Conservation (phyloP, 1,140 invertebrate genomes). For the Drosophila triauraria region DNA sequence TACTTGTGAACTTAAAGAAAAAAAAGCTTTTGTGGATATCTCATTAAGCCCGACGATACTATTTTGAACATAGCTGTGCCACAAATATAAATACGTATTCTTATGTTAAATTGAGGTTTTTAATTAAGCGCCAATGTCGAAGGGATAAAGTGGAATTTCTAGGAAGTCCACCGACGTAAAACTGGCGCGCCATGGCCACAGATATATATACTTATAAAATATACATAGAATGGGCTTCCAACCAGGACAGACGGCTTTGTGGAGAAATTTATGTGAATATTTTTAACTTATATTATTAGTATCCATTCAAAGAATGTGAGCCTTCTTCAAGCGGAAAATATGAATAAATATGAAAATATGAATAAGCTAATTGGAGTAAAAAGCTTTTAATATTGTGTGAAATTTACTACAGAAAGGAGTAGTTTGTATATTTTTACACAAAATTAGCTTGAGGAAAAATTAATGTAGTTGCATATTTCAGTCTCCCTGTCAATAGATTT, state of each 20-base stretch:
- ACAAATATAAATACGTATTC: neutral
- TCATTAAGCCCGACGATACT: too few species aligned
- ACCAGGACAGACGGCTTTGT: neutral
- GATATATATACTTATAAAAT: too few species aligned
- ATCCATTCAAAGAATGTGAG: slow-evolving; percentile 19
- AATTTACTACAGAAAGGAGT: too few species aligned
- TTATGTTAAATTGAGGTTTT: slow-evolving; percentile 26
- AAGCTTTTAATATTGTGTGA: too few species aligned
- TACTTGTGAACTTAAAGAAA: too few species aligned
- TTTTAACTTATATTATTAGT: slow-evolving; percentile 17
- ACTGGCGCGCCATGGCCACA: neutral
- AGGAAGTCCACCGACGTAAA: neutral
- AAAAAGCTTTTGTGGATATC: too few species aligned
- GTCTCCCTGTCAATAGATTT: too few species aligned
- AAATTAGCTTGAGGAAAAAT: too few species aligned
- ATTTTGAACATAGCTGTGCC: too few species aligned
- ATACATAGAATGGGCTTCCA: too few species aligned
- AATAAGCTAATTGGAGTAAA: neutral
- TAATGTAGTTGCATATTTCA: too few species aligned
- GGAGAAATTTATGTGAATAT: neutral
- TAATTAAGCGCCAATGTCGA: slow-evolving; percentile 37
- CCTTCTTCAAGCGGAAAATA: neutral
- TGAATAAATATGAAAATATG: neutral
- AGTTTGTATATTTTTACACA: neutral
- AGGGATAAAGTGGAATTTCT: slow-evolving; percentile 11